These are phyloP conservation scores for Mythimna ferrago DNA, from an alignment of 2,888 invertebrate species.

Conservation along the genomic window DNA sequence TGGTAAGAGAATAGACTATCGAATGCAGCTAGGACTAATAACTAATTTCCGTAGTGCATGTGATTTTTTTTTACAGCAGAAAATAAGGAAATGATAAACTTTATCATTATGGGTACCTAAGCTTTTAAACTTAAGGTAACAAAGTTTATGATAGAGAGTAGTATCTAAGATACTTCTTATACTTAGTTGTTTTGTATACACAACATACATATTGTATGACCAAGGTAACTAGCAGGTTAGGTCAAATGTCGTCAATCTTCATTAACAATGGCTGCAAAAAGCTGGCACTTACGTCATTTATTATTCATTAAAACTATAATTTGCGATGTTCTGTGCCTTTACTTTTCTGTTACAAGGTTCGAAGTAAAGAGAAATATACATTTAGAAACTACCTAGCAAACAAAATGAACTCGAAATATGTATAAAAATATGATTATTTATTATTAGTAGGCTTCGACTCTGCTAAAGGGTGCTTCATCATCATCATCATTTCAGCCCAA, in stretches of 20 bases:
- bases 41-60: background rate
- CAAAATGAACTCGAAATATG: too few species aligned
- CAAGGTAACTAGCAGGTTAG: conserved; percentile 11
- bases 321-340: too few species aligned
- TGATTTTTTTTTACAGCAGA: background rate
- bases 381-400: too few species aligned
- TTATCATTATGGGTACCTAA: background rate
- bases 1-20: background rate
- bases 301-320: conserved; percentile 1
- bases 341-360: too few species aligned
- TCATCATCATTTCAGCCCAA: too few species aligned
- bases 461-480: too few species aligned
- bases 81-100: background rate
- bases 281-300: background rate
- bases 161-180: too few species aligned
- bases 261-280: conserved; percentile 4
- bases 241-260: background rate
- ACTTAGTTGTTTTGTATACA: background rate
- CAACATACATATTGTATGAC: background rate
- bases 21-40: background rate
- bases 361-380: too few species aligned
- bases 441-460: too few species aligned
- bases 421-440: too few species aligned
- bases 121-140: background rate
- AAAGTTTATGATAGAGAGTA: background rate